Base-by-base conservation (phyloP, 2,888 invertebrate genomes). In the Malachius bipustulatus region DNA sequence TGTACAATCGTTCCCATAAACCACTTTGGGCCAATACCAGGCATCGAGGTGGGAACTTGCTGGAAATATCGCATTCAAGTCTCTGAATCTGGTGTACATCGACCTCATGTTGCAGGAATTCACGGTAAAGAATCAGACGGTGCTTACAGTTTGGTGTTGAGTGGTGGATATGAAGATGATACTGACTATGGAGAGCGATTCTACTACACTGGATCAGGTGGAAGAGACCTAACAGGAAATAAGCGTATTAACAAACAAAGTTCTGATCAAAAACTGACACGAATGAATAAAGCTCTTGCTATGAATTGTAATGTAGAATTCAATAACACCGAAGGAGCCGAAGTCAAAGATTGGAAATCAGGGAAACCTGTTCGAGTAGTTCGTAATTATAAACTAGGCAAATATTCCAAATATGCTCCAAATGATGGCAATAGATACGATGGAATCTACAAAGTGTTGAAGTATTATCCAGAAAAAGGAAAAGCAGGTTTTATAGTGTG, bases 101-200 rank as follows among this genome's bases (percentile, higher is more conserved):
- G 87, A 29, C 85, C 87, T 0, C 79, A 77, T 24, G 85, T 88
- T 11, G 81, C 81, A 2, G 88, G 88, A 1, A 88, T 89, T 40
- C 82, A 83, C 50, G 88, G 88, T 0, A 66, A 82, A 9, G 82
- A 78, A 48, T 70, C 69, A 1, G 77, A 80, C 27, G 85, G 84
- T 11, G 84, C 87, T 0, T 87, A 76, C 60, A 87, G 85, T 44
- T 73, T 88, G 33, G 85, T 85, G 0, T 59, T 82, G 4, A 76
- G 78, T 52, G 85, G 87, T 10, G 85, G 85, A 0, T 88, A 88
- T 51, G 85, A 84, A 57, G 87, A 85, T 52, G 87, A 88, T 55
- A 67, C 75, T 12, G 88, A 89, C 55, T 63, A 80, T 43, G 88
- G 88, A 0, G 71, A 78, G 31, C 77, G 82, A 56, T 85, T 88